Evolutionary conservation across 2,113 vertebrate genomes (phyloP).

Genomic region (Grallaria varia): DNA sequence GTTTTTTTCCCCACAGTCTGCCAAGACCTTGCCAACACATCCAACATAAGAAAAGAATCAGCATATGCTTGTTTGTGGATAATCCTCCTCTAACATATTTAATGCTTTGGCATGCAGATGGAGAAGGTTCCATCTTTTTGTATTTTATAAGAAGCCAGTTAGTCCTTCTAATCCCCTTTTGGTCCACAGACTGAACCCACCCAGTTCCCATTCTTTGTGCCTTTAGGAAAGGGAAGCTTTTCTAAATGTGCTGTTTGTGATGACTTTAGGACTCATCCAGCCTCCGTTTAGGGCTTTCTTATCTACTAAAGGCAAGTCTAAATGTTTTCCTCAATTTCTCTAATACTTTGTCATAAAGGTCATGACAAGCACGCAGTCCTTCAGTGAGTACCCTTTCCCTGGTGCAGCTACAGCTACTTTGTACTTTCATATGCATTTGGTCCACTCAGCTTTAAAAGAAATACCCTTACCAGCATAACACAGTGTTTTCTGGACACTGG

Average conservation of each 20-base stretch:
- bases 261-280: background rate
- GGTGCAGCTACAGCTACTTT: background rate
- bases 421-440: background rate
- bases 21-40: slow-evolving; percentile 30
- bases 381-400: background rate
- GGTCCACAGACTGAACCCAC: background rate
- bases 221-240: background rate
- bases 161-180: background rate
- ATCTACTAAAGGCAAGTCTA: background rate
- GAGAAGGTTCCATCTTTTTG: background rate
- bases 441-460: background rate
- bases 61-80: background rate
- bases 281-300: background rate
- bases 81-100: background rate
- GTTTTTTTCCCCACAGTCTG: slow-evolving; percentile 13
- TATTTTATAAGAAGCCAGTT: background rate
- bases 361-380: background rate
- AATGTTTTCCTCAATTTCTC: background rate
- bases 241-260: background rate
- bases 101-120: background rate
- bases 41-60: background rate
- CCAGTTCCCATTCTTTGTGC: background rate
- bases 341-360: background rate
- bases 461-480: background rate
- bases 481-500: background rate